Evolutionary conservation across 2,113 vertebrate genomes (phyloP).

Genomic region (Grallaria varia): DNA sequence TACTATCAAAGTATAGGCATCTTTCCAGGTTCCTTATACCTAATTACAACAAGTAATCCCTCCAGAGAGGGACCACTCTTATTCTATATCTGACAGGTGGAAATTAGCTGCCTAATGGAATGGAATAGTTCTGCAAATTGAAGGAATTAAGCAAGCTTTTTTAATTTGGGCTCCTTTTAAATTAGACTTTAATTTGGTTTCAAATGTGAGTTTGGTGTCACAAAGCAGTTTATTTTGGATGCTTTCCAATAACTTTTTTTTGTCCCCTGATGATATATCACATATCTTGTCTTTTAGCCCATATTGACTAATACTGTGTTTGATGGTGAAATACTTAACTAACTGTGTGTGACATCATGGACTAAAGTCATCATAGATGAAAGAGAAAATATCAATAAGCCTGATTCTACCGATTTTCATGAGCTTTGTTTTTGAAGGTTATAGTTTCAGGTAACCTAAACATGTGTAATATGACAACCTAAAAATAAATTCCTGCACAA

Average conservation of each 20-base stretch:
- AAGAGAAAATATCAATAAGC: not conserved
- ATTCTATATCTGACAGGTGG: slow-evolving; percentile 81
- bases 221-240: slow-evolving; percentile 63
- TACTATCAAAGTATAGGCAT: slow-evolving; percentile 36
- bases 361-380: not conserved
- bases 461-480: not conserved
- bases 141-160: slow-evolving; percentile 81
- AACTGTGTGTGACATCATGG: not conserved
- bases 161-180: slow-evolving; percentile 73
- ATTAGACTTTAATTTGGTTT: slow-evolving; percentile 87
- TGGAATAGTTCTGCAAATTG: slow-evolving; percentile 84
- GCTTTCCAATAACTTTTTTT: slow-evolving; percentile 48
- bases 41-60: slow-evolving; percentile 82
- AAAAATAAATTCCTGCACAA: not conserved
- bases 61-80: slow-evolving; percentile 77
- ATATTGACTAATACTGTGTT: not conserved
- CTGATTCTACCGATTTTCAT: not conserved
- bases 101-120: slow-evolving; percentile 90
- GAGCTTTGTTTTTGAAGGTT: not conserved
- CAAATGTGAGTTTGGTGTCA: slow-evolving; percentile 64
- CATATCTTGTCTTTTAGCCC: not conserved
- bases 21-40: slow-evolving; percentile 56
- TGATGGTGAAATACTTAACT: not conserved
- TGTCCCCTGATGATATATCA: not conserved
- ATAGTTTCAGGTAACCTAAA: not conserved